Evolutionary conservation across 2,113 vertebrate genomes (phyloP).

Genomic region (Salvelinus namaycush): DNA sequence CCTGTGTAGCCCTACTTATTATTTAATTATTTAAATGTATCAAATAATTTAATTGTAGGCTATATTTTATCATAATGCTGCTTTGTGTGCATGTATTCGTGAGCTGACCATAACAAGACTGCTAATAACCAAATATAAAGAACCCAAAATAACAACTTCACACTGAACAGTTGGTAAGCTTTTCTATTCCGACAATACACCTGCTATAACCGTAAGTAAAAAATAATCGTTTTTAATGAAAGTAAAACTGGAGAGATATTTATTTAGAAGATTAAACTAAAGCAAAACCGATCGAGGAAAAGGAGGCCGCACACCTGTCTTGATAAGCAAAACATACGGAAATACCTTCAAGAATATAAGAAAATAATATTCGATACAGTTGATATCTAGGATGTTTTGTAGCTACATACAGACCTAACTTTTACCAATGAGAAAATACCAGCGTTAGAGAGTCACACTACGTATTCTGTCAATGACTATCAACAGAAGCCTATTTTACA

Average conservation of each 20-base stretch:
- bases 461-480: not conserved
- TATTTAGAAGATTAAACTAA: conserved; percentile 67
- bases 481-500: not conserved
- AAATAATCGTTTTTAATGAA: conserved; percentile 42
- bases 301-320: conserved; percentile 62
- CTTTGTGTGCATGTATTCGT: conserved; percentile 48
- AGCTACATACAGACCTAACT: conserved; percentile 55
- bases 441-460: conserved; percentile 49
- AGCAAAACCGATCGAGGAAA: conserved; percentile 61
- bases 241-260: conserved; percentile 40
- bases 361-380: conserved; percentile 15
- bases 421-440: conserved; percentile 61
- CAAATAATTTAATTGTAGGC: conserved; percentile 1
- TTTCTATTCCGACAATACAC: not conserved
- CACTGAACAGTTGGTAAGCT: conserved; percentile 46
- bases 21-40: conserved; percentile 50
- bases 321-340: conserved; percentile 41
- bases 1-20: conserved; percentile 40
- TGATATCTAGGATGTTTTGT: conserved; percentile 49
- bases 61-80: conserved; percentile 36
- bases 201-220: conserved; percentile 7
- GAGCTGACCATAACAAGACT: conserved; percentile 55
- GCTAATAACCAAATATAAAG: conserved; percentile 72
- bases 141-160: conserved; percentile 65
- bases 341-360: conserved; percentile 20